Evolutionary conservation across 2,797 vertebrate species (phyloP).

Genomic region (Picus viridis): DNA sequence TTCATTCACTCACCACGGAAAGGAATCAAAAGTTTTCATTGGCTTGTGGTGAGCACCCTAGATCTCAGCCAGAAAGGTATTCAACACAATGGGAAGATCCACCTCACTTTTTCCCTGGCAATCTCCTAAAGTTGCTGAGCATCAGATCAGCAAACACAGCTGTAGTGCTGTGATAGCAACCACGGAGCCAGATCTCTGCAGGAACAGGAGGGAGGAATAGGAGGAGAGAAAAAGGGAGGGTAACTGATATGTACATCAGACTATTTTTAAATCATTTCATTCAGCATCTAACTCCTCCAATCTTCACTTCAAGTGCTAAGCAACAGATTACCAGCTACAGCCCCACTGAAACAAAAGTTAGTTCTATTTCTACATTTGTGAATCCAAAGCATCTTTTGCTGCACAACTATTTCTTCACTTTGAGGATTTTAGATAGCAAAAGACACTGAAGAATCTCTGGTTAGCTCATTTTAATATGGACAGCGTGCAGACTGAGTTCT

Average conservation of each 20-base stretch:
- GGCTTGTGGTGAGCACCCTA: background rate
- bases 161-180: background rate
- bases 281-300: background rate
- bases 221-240: background rate
- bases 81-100: background rate
- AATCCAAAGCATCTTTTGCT: background rate
- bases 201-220: conserved; percentile 1
- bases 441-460: background rate
- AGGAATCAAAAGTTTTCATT: background rate
- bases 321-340: background rate
- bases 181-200: background rate
- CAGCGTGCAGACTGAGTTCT: background rate
- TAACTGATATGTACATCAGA: background rate
- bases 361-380: background rate
- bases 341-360: background rate
- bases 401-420: background rate
- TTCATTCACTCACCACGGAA: background rate
- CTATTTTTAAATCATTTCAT: background rate
- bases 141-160: conserved; percentile 37
- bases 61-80: background rate
- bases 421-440: background rate
- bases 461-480: background rate
- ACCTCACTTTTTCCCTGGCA: conserved; percentile 14
- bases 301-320: background rate
- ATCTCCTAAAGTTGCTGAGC: background rate